phyloP scores from a whole-genome alignment of 23 tunicate genomes.

The Clavelina lepadiformis region DNA sequence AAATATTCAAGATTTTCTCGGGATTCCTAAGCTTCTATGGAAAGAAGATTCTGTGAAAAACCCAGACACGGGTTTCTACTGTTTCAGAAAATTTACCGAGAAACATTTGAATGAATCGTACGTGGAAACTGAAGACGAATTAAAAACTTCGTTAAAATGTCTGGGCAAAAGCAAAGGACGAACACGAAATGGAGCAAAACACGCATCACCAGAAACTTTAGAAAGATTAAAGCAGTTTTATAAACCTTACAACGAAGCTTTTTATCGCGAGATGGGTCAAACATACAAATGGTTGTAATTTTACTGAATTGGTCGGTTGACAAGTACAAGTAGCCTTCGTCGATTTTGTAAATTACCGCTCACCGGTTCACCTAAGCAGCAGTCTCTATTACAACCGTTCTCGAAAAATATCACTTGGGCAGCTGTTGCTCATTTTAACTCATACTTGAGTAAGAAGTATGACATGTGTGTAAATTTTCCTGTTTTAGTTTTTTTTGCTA shows the following conservation, averaged over 20 bases:
- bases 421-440: too few species aligned
- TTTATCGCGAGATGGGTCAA: conserved; percentile 9
- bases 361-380: too few species aligned
- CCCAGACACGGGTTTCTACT: conserved; percentile 28
- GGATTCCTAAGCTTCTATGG: conserved; percentile 20
- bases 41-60: conserved; percentile 27
- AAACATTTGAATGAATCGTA: neutral
- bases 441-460: too few species aligned
- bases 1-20: conserved; percentile 24
- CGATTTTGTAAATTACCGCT: too few species aligned
- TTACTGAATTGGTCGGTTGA: too few species aligned
- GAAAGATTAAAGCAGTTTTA: conserved; percentile 18
- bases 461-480: too few species aligned
- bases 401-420: too few species aligned
- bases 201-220: neutral
- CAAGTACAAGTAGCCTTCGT: too few species aligned
- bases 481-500: too few species aligned
- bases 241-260: conserved; percentile 20
- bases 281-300: neutral
- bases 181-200: conserved; percentile 28
- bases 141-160: conserved; percentile 3
- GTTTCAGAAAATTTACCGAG: conserved; percentile 5
- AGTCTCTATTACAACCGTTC: too few species aligned
- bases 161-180: conserved; percentile 32
- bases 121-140: too few species aligned